Evolutionary conservation across 1,140 invertebrate species (phyloP).

Genomic region (Tetramorium alpestre): DNA sequence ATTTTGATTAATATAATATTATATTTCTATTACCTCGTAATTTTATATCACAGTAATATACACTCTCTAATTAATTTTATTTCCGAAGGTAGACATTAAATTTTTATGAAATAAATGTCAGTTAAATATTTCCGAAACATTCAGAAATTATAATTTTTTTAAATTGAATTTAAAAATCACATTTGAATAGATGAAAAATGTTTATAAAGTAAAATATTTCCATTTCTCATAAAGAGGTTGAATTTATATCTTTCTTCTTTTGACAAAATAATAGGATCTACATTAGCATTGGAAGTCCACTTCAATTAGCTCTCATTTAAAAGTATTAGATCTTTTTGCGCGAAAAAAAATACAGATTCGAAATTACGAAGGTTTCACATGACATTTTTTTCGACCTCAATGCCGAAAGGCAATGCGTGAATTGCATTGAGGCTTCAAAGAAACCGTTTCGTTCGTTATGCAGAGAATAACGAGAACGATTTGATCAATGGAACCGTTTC

Average conservation of each 20-base stretch:
- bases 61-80: neutral
- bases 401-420: neutral
- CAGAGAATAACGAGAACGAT: conserved; percentile 64
- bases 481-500: conserved; percentile 69
- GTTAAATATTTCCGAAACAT: conserved; percentile 6
- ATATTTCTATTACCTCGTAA: neutral
- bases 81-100: neutral
- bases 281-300: neutral
- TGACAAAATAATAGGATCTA: neutral
- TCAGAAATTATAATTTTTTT: neutral
- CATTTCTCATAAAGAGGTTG: neutral
- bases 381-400: neutral
- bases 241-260: neutral
- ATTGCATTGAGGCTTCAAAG: conserved; percentile 33
- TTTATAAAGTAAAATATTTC: neutral
- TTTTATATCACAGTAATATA: neutral
- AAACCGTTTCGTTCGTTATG: conserved; percentile 65
- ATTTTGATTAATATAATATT: conserved; percentile 1
- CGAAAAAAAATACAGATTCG: neutral
- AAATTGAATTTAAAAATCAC: neutral
- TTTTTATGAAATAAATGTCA: neutral
- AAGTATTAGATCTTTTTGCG: conserved; percentile 5
- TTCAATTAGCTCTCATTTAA: neutral
- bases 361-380: neutral
- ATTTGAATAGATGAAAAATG: neutral